Evolutionary conservation across 2,797 vertebrate genomes (phyloP).

Genomic region (Danio albolineatus): DNA sequence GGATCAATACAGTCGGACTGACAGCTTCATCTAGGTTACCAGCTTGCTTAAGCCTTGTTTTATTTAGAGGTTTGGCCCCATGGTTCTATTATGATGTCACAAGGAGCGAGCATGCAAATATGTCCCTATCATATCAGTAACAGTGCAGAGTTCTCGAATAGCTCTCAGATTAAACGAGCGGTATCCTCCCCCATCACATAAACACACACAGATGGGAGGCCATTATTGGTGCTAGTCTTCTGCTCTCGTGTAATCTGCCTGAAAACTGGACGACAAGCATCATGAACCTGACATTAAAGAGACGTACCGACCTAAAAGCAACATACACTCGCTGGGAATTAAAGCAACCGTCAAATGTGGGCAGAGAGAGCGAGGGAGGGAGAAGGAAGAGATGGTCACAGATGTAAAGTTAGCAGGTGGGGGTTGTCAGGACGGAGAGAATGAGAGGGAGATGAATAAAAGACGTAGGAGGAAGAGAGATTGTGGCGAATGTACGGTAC

Average conservation of each 20-base stretch:
- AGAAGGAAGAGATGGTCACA: not conserved
- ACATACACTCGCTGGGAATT: not conserved
- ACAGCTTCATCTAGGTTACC: slow-evolving; percentile 26
- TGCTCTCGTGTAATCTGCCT: slow-evolving; percentile 21
- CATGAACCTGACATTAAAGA: not conserved
- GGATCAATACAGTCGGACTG: slow-evolving; percentile 28
- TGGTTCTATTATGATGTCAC: not conserved
- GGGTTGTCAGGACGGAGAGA: slow-evolving; percentile 51
- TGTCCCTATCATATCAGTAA: slow-evolving; percentile 15
- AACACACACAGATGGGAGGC: slow-evolving; percentile 40
- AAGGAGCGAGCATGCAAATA: not conserved
- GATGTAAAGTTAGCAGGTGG: slow-evolving; percentile 31
- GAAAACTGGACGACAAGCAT: slow-evolving; percentile 8
- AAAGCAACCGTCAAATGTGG: slow-evolving; percentile 19
- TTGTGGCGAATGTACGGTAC: not conserved
- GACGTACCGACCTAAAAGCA: slow-evolving; percentile 6
- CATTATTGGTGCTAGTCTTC: slow-evolving; percentile 34
- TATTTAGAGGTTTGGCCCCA: slow-evolving; percentile 20
- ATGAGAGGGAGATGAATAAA: slow-evolving; percentile 52
- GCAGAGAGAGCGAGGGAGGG: not conserved
- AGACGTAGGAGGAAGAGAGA: slow-evolving; percentile 49
- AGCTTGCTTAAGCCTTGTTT: not conserved
- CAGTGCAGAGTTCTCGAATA: not conserved
- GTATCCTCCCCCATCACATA: slow-evolving; percentile 24
- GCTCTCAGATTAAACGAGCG: slow-evolving; percentile 32